phyloP scores from a whole-genome alignment of 2,113 vertebrate species.

The Oreotrochilus melanogaster region DNA sequence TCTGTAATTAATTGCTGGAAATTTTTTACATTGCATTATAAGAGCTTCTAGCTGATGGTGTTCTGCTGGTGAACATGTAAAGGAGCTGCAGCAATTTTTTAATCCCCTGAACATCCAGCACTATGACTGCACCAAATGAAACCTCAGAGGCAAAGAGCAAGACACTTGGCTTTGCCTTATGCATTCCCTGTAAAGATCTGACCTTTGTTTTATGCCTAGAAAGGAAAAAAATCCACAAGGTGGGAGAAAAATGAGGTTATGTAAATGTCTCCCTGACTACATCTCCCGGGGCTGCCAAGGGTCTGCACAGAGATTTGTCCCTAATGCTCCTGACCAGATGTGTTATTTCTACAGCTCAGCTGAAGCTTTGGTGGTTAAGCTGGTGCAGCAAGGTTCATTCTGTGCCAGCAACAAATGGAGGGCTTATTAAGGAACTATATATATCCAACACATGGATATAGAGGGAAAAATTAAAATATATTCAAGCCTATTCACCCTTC shows the following conservation, averaged over 20 bases:
- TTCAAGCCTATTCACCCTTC: neutral
- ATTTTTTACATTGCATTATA: neutral
- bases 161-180: neutral
- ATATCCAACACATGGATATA: neutral
- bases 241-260: neutral
- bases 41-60: neutral
- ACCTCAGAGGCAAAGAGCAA: neutral
- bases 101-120: neutral
- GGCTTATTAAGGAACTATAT: slow-evolving; percentile 9
- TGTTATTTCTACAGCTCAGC: neutral
- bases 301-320: neutral
- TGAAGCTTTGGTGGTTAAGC: neutral
- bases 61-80: neutral
- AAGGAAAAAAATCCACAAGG: neutral
- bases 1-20: neutral
- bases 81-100: neutral
- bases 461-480: slow-evolving; percentile 20
- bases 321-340: neutral
- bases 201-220: neutral
- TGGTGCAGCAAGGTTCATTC: neutral
- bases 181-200: neutral
- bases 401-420: slow-evolving; percentile 8
- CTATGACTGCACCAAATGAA: neutral
- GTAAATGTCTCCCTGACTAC: neutral
- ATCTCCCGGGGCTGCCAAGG: neutral